Conservation (phyloP, 1,140 invertebrate genomes). For the Temnothorax nylanderi region DNA sequence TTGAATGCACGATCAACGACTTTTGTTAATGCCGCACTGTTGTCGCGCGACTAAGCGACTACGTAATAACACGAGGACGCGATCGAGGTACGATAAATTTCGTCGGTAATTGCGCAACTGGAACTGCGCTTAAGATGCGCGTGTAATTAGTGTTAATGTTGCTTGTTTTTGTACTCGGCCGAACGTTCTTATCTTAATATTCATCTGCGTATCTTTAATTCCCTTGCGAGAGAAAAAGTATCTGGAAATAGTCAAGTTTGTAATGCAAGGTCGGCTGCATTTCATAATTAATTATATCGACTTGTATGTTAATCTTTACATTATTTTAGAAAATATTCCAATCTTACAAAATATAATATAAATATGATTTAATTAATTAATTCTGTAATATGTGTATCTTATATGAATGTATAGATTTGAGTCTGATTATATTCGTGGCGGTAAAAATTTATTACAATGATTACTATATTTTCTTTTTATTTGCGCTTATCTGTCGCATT, state of each 20-base stretch:
- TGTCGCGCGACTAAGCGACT: slow-evolving; percentile 36
- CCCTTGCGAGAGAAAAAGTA: background rate
- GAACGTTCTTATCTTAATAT: slow-evolving; percentile 50
- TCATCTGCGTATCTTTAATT: slow-evolving; percentile 13
- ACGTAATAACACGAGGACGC: background rate
- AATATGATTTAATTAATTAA: background rate
- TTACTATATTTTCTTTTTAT: background rate
- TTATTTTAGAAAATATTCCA: background rate
- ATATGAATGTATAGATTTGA: background rate
- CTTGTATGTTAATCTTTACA: background rate
- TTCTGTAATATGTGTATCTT: background rate
- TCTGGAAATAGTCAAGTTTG: background rate
- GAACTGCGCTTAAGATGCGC: slow-evolving; percentile 17
- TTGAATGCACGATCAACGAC: slow-evolving; percentile 17
- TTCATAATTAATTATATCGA: slow-evolving; percentile 8
- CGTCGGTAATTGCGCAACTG: slow-evolving; percentile 17
- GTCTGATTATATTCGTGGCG: background rate
- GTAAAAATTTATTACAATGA: background rate
- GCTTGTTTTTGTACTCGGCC: background rate
- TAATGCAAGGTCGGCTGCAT: background rate
- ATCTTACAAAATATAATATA: background rate
- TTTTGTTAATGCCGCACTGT: slow-evolving; percentile 47
- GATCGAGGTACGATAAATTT: slow-evolving; percentile 37
- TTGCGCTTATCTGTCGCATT: too few species aligned
- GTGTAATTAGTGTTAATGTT: slow-evolving; percentile 41